A percentile compares a stretch with the other conserved stretches of the same genome.
phyloP scores from a whole-genome alignment of 2,113 vertebrate genomes.

The Murina feae region DNA sequence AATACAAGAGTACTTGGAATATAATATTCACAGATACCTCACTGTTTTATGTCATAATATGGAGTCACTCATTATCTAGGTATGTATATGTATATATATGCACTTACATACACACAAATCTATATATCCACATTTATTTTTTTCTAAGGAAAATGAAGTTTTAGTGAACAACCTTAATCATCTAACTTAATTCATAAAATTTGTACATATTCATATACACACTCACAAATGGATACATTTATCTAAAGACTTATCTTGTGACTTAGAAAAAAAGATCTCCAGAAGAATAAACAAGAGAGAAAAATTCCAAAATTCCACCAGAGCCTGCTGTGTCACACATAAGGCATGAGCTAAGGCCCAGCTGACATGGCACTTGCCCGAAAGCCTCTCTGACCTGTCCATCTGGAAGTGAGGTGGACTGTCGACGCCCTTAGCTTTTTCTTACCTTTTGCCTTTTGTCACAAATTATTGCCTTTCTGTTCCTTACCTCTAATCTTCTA shows the following conservation, averaged over 20 bases:
- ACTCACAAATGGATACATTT: not conserved
- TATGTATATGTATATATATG: not conserved
- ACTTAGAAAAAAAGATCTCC: not conserved
- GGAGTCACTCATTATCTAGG: not conserved
- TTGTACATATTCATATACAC: not conserved
- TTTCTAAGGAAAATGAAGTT: not conserved
- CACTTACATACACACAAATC: not conserved
- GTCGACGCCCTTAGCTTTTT: not conserved
- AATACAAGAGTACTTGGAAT: not conserved
- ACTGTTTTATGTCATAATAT: not conserved
- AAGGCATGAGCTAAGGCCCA: not conserved
- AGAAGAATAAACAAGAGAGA: not conserved
- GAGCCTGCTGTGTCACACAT: accelerated
- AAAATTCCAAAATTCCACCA: not conserved
- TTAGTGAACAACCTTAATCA: not conserved
- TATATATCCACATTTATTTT: not conserved
- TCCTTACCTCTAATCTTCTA: not conserved
- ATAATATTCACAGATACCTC: not conserved
- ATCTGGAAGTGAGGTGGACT: not conserved
- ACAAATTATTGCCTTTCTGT: not conserved
- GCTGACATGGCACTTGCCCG: no score
- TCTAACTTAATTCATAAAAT: not conserved
- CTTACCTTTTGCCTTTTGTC: not conserved
- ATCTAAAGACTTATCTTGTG: not conserved
- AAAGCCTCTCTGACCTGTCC: not conserved